Percentiles rank a stretch among this genome's conserved stretches.
Evolutionary conservation across 64 coral and sea anemone genomes (phyloP).

Genomic region (Cladopsammia gracilis): DNA sequence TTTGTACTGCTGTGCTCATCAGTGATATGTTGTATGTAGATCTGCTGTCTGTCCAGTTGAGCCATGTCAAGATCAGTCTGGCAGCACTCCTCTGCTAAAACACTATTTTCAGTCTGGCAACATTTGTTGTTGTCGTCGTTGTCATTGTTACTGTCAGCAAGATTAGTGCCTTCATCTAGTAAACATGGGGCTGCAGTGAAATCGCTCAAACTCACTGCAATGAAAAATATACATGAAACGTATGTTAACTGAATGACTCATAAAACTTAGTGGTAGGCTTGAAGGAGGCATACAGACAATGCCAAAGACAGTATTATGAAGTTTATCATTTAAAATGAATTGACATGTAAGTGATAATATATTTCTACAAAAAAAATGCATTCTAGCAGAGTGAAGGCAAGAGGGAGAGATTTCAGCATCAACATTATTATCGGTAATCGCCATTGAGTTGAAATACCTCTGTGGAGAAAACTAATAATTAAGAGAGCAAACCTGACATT

Average conservation of each 20-base stretch:
- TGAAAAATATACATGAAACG: not conserved
- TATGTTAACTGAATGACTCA: not conserved
- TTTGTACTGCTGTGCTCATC: not conserved
- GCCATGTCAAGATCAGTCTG: slow-evolving; percentile 2
- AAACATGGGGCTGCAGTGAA: not conserved
- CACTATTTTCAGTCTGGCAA: slow-evolving; percentile 7
- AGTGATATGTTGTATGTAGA: not conserved
- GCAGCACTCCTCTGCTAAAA: not conserved
- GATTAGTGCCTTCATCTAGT: not conserved
- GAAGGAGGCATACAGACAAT: too few relatives aligned
- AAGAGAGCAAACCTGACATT: too few relatives aligned
- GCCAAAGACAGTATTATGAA: too few relatives aligned
- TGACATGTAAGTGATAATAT: too few relatives aligned
- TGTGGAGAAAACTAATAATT: too few relatives aligned
- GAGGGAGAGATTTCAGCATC: too few relatives aligned
- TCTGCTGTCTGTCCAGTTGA: not conserved
- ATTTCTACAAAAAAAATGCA: too few relatives aligned
- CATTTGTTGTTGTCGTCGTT: not conserved
- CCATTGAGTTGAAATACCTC: too few relatives aligned
- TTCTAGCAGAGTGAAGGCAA: too few relatives aligned
- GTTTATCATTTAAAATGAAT: too few relatives aligned
- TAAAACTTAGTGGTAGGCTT: too few relatives aligned
- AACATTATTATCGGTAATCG: too few relatives aligned
- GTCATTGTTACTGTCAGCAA: not conserved
- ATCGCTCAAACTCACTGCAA: not conserved